Evolutionary conservation across 1,140 invertebrate species (phyloP).

Genomic region (Mizuhopecten yessoensis): DNA sequence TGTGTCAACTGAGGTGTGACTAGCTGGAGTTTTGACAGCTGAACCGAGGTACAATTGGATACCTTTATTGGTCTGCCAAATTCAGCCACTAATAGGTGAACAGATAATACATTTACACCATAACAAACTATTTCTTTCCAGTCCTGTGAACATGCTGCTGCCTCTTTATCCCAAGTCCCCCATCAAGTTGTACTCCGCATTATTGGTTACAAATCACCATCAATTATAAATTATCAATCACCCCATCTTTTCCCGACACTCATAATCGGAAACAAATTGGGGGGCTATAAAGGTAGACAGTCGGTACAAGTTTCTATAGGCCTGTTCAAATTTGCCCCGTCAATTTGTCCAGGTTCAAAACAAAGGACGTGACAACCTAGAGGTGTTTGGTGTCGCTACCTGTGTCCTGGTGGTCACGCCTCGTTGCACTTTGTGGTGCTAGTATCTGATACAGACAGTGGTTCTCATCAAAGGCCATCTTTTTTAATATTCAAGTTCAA

Average conservation of each 20-base stretch:
- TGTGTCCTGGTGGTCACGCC: neutral
- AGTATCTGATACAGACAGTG: constrained; percentile 37
- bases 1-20: constrained; percentile 21
- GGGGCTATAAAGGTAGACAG: neutral
- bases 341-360: neutral
- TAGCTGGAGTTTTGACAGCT: neutral
- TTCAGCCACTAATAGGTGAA: neutral
- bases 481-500: constrained; percentile 34
- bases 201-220: constrained; percentile 32
- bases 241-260: neutral
- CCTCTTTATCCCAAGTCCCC: neutral
- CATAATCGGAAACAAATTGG: neutral
- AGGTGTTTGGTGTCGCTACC: neutral
- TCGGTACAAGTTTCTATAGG: neutral
- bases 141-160: neutral
- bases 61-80: neutral
- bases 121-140: neutral
- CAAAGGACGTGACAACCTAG: neutral
- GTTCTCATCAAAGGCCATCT: constrained; percentile 10
- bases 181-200: neutral
- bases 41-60: constrained; percentile 2
- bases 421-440: neutral
- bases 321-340: neutral
- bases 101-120: neutral
- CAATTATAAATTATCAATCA: neutral